phyloP scores from a whole-genome alignment of 1,140 invertebrate genomes.

The Onthophagus taurus region DNA sequence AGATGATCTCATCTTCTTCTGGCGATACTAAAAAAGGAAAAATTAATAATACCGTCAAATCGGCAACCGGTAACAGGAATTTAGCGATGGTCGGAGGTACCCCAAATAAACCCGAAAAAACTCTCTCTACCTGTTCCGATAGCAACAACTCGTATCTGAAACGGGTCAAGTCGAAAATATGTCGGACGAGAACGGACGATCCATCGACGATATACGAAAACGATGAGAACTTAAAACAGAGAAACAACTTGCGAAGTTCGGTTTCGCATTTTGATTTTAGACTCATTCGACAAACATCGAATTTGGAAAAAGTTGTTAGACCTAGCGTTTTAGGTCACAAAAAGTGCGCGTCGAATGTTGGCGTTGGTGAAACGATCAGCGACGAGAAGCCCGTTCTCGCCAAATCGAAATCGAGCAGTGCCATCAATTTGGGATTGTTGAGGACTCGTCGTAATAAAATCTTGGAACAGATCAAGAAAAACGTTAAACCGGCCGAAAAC shows the following conservation, averaged over 20 bases:
- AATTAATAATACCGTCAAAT: slow-evolving; percentile 1
- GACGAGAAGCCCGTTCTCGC: slow-evolving; percentile 28
- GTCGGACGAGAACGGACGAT: slow-evolving; percentile 32
- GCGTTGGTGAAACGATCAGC: slow-evolving; percentile 14
- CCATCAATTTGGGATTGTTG: slow-evolving; percentile 34
- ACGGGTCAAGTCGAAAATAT: slow-evolving; percentile 34
- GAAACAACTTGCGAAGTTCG: slow-evolving; percentile 24
- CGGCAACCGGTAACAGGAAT: neutral
- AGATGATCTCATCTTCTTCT: slow-evolving; percentile 1
- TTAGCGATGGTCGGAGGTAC: neutral
- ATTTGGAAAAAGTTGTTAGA: slow-evolving; percentile 30
- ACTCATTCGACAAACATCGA: slow-evolving; percentile 33
- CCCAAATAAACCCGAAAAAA: neutral
- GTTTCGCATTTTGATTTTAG: slow-evolving; percentile 29
- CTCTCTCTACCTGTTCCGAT: neutral
- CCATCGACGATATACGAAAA: slow-evolving; percentile 23
- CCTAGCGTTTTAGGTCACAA: slow-evolving; percentile 21
- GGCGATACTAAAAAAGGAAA: slow-evolving; percentile 2
- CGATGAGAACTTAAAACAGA: slow-evolving; percentile 22
- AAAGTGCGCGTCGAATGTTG: slow-evolving; percentile 20
- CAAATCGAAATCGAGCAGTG: slow-evolving; percentile 36
- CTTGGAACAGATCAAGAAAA: slow-evolving; percentile 20
- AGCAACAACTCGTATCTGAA: slow-evolving; percentile 31
- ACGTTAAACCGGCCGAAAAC: slow-evolving; percentile 21
- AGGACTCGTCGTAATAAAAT: slow-evolving; percentile 28